Base-by-base conservation (phyloP, 2,797 vertebrate species). In the Pipistrellus nathusii region DNA sequence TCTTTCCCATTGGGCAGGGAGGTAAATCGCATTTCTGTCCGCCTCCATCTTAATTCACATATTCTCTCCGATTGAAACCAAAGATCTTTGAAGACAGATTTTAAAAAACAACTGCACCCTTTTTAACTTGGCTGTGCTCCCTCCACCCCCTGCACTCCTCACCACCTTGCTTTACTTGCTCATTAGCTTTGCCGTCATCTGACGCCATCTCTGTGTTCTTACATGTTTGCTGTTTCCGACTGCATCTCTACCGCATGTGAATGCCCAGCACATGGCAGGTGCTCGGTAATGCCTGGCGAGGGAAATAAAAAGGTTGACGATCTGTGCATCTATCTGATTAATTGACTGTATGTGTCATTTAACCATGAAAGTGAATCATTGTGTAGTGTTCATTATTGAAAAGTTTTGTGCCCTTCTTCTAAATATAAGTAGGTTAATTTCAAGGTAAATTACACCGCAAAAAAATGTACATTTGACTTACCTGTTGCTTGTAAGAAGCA, bases 391-490 rank as follows among this genome's bases (percentile, higher is more conserved):
- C 46, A 64, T 84, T 89, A 77, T 84, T 32, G 66, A 78, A 38
- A 90, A 85, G 62, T 84, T 76, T 83, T 86, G 23, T 69, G 51
- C 6, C 76, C 35, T 44, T 66, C 91, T 78, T 71, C 69, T 92
- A 59, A 94, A 62, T 92, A 27, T 81, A 32, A 66, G 41, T 90
- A 94, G 64, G 38, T 66, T 88, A 59, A 88, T 94, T 95, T 92
- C 46, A 87, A 91, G 72, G 46, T 93, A 86, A 90, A 91, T 86
- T 94, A 27, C 32, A 75, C 38, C 71, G 44, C 2, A 82, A 21
- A 30, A n/a, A 77, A 91, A 84, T 87, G 21, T 88, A 20, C 92
- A 66, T 96, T 95, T 96, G 84, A 78, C 66, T 93, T 53, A 86
- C 30, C 32, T 38, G 15, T 92, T 86, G 88, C 46, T 82, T 82